These are phyloP conservation scores for Procavia capensis DNA, from an alignment of 2,113 vertebrate species.

Conservation along the genomic window DNA sequence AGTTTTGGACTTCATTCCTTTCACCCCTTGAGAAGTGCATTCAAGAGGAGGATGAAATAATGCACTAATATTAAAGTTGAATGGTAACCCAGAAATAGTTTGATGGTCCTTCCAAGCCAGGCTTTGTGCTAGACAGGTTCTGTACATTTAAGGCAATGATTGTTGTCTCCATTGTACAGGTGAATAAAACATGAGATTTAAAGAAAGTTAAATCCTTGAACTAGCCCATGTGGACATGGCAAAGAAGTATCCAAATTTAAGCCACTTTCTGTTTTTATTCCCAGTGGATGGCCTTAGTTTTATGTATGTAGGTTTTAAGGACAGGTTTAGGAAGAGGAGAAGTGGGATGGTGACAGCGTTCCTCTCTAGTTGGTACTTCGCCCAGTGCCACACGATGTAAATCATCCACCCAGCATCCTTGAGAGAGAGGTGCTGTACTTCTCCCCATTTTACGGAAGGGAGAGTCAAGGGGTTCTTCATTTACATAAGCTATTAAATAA, in stretches of 20 bases:
- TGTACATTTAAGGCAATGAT: not conserved
- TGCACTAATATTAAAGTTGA: too few species aligned
- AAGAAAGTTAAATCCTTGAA: not conserved
- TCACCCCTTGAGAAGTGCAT: not conserved
- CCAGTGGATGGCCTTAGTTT: not conserved
- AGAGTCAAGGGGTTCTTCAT: not conserved
- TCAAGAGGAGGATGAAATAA: not conserved
- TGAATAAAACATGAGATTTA: slow-evolving; percentile 3
- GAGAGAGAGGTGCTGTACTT: not conserved
- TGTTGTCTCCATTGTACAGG: too few species aligned
- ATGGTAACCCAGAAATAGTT: not conserved
- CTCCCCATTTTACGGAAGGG: not conserved
- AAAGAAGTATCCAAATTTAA: slow-evolving; percentile 24
- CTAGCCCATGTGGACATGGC: not conserved
- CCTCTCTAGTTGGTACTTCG: not conserved
- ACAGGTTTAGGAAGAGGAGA: not conserved
- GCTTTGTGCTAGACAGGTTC: not conserved
- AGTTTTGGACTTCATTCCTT: not conserved
- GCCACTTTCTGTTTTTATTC: not conserved
- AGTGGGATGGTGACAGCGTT: not conserved
- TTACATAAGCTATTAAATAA: slow-evolving; percentile 31
- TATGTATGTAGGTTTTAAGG: not conserved
- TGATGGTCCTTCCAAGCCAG: not conserved
- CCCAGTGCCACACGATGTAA: not conserved
- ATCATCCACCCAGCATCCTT: not conserved